Base-by-base conservation (phyloP, 1,140 invertebrate species). In the Ceratina japonica region DNA sequence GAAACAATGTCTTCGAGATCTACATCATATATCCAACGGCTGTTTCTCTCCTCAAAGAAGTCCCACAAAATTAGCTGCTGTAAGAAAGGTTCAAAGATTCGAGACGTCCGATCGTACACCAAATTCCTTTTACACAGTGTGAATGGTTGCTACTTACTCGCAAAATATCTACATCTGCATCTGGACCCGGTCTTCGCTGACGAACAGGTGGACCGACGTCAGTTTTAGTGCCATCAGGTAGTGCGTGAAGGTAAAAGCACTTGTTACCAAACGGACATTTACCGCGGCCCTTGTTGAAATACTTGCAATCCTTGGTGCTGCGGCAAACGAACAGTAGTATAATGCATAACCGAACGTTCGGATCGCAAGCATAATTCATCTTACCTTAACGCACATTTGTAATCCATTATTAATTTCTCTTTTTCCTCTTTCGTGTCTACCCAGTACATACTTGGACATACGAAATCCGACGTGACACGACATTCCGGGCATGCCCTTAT, bases 211-310 rank as follows among this genome's bases (percentile, higher is more conserved):
- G 95, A 58, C 96, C 95, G 37, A 97, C 95, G 88, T 96, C 95
- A 68, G 95, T 93, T 84, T 94, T 95, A 18, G 94, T 95, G 12
- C 97, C 97, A 92, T 97, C 96, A 4, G 96, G 95, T 82, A 96
- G 92, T 61, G 96, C 96, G 90, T 98, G 97, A 62, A 95, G 94
- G 87, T 98, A 98, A 89, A 98, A 98, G 88, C 97, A 98, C 88
- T 97, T 97, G 87, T 97, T 97, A 52, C 97, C 97, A 92, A 98
- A 98, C 10, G 97, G 97, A 93, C 97, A 98, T 86, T 95, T 95
- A 20, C 97, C 96, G 80, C 94, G 91, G 5, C 96, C 97, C 90
- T 95, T 93, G 75, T 96, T 96, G 88, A 98, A 98, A 90, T 98
- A 98, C 88, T 97, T 97, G 93, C 97, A 98, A 83, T 96, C 94